These are phyloP conservation scores for Aphelocoma californica DNA, from an alignment of 2,797 vertebrate genomes.

Conservation along the genomic window DNA sequence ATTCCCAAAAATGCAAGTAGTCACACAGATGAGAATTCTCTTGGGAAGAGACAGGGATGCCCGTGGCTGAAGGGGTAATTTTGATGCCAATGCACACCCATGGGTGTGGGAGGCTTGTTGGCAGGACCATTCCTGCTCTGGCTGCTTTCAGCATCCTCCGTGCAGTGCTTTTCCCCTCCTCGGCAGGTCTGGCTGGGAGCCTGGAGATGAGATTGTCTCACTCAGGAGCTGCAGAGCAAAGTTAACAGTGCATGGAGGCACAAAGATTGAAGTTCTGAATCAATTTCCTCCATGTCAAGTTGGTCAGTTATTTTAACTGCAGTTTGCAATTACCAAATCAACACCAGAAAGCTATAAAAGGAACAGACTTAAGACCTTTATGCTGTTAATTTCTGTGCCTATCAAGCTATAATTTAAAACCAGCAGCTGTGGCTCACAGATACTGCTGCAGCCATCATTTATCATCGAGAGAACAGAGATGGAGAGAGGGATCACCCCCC, in stretches of 20 bases:
- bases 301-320: conserved; percentile 7
- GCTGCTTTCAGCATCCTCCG: background rate
- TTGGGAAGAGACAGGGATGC: background rate
- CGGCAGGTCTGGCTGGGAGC: background rate
- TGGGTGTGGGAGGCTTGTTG: background rate
- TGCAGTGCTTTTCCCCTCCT: background rate
- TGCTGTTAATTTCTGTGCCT: conserved; percentile 1
- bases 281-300: conserved; percentile 13
- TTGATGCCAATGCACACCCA: rapidly evolving
- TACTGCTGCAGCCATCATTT: background rate
- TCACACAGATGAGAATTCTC: background rate
- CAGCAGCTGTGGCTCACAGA: background rate
- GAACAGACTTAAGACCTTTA: background rate
- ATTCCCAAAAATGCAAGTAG: background rate
- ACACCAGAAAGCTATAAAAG: background rate
- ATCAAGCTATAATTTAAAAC: conserved; percentile 16
- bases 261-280: conserved; percentile 34
- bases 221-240: background rate
- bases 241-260: background rate
- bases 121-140: background rate
- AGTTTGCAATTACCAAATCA: conserved; percentile 20
- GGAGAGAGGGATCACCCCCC: background rate
- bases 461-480: background rate
- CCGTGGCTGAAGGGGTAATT: background rate
- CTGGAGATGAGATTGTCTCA: background rate